These are phyloP conservation scores for Ceratotherium simum DNA, from an alignment of 2,113 vertebrate species.

Conservation along the genomic window DNA sequence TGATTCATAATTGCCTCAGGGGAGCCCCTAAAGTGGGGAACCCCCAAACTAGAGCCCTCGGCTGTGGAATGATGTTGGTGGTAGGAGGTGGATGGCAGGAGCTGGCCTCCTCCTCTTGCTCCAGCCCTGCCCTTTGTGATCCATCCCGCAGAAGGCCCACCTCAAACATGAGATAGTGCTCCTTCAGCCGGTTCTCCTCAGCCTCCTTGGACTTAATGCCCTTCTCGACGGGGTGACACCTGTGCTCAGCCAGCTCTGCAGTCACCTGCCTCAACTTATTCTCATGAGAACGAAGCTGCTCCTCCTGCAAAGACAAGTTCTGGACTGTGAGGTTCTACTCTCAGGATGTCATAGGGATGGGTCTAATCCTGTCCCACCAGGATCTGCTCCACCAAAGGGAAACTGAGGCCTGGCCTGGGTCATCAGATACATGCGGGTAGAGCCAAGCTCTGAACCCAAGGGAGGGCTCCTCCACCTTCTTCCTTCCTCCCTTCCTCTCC, in stretches of 20 bases:
- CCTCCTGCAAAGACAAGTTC: conserved; percentile 89
- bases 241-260: conserved; percentile 96
- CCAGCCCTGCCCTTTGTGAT: neutral
- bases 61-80: neutral
- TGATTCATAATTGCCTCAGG: neutral
- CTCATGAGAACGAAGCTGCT: conserved; percentile 97
- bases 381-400: neutral
- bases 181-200: conserved; percentile 97
- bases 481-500: neutral
- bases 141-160: conserved; percentile 83
- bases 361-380: conserved; percentile 44
- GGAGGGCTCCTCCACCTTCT: no score
- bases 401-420: neutral
- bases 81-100: neutral
- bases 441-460: neutral
- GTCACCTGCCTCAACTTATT: conserved; percentile 97
- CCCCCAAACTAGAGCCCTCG: neutral
- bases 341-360: fast-evolving
- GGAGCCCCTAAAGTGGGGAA: neutral
- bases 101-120: neutral
- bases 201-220: conserved; percentile 95
- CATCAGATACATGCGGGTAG: neutral
- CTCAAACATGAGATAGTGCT: conserved; percentile 98
- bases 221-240: conserved; percentile 90
- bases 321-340: neutral